Evolutionary conservation across 2,888 invertebrate genomes (phyloP).

Genomic region (Sarcophaga subvicina): DNA sequence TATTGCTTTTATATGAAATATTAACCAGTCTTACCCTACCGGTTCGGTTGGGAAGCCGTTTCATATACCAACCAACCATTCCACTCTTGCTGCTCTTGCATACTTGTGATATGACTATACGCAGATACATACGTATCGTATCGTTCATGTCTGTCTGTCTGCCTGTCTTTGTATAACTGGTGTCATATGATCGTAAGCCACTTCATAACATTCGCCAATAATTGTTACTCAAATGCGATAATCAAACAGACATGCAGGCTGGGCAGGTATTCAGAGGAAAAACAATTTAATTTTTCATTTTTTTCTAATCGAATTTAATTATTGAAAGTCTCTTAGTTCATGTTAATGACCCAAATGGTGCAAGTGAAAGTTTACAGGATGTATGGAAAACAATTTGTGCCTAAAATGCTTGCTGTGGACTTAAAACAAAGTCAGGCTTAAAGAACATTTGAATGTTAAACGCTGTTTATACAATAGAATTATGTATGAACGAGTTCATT

Average conservation of each 20-base stretch:
- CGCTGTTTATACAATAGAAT: too few species aligned
- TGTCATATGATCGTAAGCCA: too few species aligned
- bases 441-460: too few species aligned
- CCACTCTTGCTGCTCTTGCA: neutral
- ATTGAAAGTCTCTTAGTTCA: neutral
- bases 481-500: neutral
- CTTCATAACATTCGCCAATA: conserved; percentile 9
- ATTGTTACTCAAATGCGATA: neutral
- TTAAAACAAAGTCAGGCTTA: too few species aligned
- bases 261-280: neutral
- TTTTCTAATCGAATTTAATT: neutral
- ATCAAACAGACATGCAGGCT: conserved; percentile 6
- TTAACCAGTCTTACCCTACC: conserved; percentile 39
- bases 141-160: neutral
- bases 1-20: neutral
- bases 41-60: conserved; percentile 8
- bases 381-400: neutral
- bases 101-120: neutral
- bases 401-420: neutral
- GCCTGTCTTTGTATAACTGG: too few species aligned
- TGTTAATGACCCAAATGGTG: neutral
- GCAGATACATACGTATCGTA: conserved; percentile 8
- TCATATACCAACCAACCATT: neutral
- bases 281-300: neutral
- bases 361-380: neutral